Evolutionary conservation across 2,113 vertebrate genomes (phyloP).

Genomic region (Cryptotis parvus): DNA sequence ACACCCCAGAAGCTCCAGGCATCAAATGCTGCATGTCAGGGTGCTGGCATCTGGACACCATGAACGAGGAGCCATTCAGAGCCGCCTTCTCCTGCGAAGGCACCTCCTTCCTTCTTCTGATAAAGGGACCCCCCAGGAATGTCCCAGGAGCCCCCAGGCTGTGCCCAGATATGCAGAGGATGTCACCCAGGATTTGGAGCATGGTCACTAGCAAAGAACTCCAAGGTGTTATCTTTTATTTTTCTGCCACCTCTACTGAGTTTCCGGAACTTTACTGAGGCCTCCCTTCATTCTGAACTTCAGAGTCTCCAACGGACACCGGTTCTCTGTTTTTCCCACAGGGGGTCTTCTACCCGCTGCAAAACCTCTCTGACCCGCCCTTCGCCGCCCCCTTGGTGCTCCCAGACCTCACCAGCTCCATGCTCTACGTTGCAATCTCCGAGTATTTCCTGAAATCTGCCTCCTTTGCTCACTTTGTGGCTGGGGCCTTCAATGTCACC

Average conservation of each 20-base stretch:
- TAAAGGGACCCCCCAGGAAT: not conserved
- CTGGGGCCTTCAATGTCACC: conserved; percentile 77
- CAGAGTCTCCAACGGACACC: not conserved
- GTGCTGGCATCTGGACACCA: not conserved
- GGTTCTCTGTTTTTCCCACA: conserved; percentile 65
- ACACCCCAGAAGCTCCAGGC: not conserved
- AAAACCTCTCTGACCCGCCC: conserved; percentile 73
- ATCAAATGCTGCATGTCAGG: not conserved
- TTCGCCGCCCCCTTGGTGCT: conserved; percentile 77
- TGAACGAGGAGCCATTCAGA: not conserved
- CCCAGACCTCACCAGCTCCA: conserved; percentile 72
- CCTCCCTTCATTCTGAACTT: not conserved
- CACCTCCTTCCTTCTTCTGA: not conserved
- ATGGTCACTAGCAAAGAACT: not conserved
- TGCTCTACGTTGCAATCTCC: conserved; percentile 83
- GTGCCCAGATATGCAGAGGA: not conserved
- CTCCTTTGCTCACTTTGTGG: conserved; percentile 81
- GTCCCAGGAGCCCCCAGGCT: not conserved
- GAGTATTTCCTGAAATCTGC: conserved; percentile 84
- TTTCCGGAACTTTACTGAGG: conserved; percentile 12
- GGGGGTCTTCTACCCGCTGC: conserved; percentile 81
- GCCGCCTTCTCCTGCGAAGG: not conserved
- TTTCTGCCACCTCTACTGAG: not conserved
- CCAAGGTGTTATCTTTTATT: not conserved
- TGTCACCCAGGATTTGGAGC: not conserved